phyloP scores from a whole-genome alignment of 2,888 invertebrate species.

The Notodonta ziczac region DNA sequence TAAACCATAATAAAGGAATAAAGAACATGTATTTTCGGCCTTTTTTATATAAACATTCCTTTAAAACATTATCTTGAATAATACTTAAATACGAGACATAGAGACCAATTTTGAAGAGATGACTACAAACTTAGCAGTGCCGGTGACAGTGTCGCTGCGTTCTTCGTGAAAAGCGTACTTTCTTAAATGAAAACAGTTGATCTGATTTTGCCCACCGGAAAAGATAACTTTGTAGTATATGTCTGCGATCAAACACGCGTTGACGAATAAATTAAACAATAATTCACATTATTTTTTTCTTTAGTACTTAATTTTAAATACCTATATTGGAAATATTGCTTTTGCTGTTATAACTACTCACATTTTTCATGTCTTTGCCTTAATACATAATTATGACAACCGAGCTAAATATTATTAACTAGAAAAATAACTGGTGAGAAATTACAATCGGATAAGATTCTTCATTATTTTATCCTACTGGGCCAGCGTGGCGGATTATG shows the following conservation, averaged over 20 bases:
- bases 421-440: too few species aligned
- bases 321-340: conserved; percentile 39
- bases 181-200: not conserved
- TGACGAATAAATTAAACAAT: conserved; percentile 2
- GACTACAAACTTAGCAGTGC: not conserved
- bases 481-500: too few species aligned
- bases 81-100: conserved; percentile 32
- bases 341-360: conserved; percentile 24
- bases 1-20: too few species aligned
- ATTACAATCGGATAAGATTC: too few species aligned
- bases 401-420: not conserved
- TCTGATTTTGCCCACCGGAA: not conserved
- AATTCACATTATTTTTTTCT: not conserved
- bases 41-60: not conserved
- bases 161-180: too few species aligned
- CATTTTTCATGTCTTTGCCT: not conserved
- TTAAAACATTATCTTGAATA: conserved; percentile 14
- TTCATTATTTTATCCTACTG: too few species aligned
- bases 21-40: not conserved
- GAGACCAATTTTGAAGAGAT: conserved; percentile 15
- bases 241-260: not conserved
- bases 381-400: conserved; percentile 2
- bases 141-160: too few species aligned
- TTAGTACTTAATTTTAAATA: conserved; percentile 30
- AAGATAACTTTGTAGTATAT: not conserved